Evolutionary conservation across 1,140 invertebrate genomes (phyloP).

Genomic region (Pseudomyrmex sp.): DNA sequence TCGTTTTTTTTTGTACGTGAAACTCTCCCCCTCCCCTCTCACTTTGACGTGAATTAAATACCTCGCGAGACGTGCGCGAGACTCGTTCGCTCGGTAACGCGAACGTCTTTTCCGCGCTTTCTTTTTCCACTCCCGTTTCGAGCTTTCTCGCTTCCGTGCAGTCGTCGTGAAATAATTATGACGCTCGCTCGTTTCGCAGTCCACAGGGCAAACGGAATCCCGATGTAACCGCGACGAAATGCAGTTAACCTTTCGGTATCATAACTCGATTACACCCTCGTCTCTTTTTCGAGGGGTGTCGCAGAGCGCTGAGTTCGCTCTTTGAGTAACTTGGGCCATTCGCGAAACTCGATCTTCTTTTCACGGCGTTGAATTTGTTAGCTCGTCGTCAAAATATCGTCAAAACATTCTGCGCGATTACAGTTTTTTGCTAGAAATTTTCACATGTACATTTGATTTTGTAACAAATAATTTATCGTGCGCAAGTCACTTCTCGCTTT

Average conservation of each 20-base stretch:
- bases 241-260: slow-evolving; percentile 46
- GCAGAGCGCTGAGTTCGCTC: not conserved
- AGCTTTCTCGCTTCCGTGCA: not conserved
- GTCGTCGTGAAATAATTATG: slow-evolving; percentile 60
- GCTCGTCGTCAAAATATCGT: too few species aligned
- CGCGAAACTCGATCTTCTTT: slow-evolving; percentile 7
- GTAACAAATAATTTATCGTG: not conserved
- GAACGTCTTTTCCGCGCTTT: slow-evolving; percentile 25
- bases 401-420: too few species aligned
- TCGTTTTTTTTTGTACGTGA: slow-evolving; percentile 29
- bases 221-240: slow-evolving; percentile 54
- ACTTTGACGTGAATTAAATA: slow-evolving; percentile 65
- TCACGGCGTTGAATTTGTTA: too few species aligned
- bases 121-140: not conserved
- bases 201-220: slow-evolving; percentile 44
- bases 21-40: too few species aligned
- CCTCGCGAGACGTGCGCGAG: slow-evolving; percentile 42
- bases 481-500: not conserved
- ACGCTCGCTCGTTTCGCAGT: slow-evolving; percentile 45
- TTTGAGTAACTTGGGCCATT: slow-evolving; percentile 14
- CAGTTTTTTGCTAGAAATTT: too few species aligned
- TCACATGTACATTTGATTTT: not conserved
- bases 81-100: not conserved
- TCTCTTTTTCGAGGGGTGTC: not conserved
- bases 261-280: slow-evolving; percentile 48